These are phyloP conservation scores for Remorina albescens DNA, from an alignment of 2,797 vertebrate species.

Conservation along the genomic window DNA sequence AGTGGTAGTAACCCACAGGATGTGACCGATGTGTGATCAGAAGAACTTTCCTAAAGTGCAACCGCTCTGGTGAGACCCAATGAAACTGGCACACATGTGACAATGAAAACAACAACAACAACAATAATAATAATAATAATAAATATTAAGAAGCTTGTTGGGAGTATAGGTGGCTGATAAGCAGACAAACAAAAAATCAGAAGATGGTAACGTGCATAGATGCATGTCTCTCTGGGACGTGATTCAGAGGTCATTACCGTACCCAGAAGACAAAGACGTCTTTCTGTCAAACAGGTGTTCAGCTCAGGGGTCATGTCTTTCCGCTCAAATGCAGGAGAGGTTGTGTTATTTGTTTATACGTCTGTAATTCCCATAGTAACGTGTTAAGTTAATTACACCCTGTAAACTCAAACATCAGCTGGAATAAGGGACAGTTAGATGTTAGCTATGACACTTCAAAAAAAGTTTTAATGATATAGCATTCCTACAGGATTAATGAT, in stretches of 20 bases:
- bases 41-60: background rate
- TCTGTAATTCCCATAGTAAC: conserved; percentile 12
- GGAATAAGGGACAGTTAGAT: background rate
- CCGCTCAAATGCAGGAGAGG: conserved; percentile 29
- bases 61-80: background rate
- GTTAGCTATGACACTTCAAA: background rate
- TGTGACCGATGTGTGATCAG: background rate
- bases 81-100: background rate
- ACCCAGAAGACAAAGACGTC: conserved; percentile 76
- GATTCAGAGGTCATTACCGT: conserved; percentile 84
- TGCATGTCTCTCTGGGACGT: conserved; percentile 72
- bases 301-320: conserved; percentile 28
- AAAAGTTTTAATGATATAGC: background rate
- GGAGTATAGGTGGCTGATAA: conserved; percentile 19
- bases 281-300: conserved; percentile 81
- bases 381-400: background rate
- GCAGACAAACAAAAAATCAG: conserved; percentile 29
- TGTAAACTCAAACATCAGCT: conserved; percentile 7
- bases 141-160: conserved; percentile 21
- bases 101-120: background rate
- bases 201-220: conserved; percentile 45
- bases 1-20: background rate
- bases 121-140: background rate
- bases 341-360: conserved; percentile 50
- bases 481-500: background rate